These are phyloP conservation scores for Oophaga sylvatica DNA, from an alignment of 2,797 vertebrate genomes.

Conservation along the genomic window DNA sequence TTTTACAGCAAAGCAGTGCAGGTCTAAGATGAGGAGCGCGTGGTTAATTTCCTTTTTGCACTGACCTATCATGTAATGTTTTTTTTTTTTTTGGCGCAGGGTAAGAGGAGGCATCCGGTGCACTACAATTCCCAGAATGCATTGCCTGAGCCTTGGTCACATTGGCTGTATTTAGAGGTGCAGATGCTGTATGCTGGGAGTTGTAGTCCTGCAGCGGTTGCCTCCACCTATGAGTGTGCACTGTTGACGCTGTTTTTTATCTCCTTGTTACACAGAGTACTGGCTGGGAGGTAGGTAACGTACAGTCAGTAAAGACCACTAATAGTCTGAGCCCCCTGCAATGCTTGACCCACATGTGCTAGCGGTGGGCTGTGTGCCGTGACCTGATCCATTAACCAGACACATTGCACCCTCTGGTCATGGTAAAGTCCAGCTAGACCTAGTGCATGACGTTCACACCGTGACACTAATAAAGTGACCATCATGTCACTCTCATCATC, in stretches of 20 bases:
- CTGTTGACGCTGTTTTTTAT: slow-evolving; percentile 80
- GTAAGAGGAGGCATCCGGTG: background rate
- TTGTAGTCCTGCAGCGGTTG: background rate
- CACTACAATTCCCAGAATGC: background rate
- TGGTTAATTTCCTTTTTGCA: background rate
- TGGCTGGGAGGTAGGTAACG: slow-evolving; percentile 99
- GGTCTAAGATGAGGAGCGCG: background rate
- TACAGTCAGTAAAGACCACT: slow-evolving; percentile 84
- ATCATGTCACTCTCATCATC: slow-evolving; percentile 80
- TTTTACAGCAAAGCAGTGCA: background rate
- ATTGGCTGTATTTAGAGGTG: background rate
- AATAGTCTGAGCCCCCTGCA: slow-evolving; percentile 77
- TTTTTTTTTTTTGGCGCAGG: background rate
- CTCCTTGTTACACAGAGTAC: slow-evolving; percentile 99
- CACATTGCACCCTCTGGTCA: slow-evolving; percentile 74
- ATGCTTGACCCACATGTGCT: slow-evolving; percentile 94
- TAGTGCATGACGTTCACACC: slow-evolving; percentile 91
- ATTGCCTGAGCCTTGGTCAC: too few relatives aligned
- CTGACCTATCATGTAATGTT: background rate
- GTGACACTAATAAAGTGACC: slow-evolving; percentile 85
- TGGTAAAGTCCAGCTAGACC: slow-evolving; percentile 73
- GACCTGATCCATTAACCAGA: slow-evolving; percentile 93
- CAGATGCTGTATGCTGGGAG: background rate
- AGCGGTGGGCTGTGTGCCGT: slow-evolving; percentile 84
- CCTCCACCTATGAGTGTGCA: background rate